These are phyloP conservation scores for Drosophila lowei DNA, from an alignment of 1,140 invertebrate species.

Conservation along the genomic window DNA sequence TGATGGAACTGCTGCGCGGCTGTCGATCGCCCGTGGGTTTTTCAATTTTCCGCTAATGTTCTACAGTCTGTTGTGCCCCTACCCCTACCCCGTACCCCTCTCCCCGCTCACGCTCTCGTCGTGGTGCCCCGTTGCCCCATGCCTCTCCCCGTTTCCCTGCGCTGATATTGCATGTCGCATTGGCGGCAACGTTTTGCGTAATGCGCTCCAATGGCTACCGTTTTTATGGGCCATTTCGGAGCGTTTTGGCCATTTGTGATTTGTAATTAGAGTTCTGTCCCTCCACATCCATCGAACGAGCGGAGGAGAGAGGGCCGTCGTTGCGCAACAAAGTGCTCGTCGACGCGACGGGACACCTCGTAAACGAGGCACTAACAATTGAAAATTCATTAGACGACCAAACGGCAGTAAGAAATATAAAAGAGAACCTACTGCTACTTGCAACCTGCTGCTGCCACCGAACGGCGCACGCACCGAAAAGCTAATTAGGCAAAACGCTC, in stretches of 20 bases:
- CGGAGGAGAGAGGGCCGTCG: not conserved
- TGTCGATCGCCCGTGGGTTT: slow-evolving; percentile 51
- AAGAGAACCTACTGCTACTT: not conserved
- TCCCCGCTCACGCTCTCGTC: not conserved
- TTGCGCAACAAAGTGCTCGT: slow-evolving; percentile 63
- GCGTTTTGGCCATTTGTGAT: slow-evolving; percentile 77
- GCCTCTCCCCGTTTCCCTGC: slow-evolving; percentile 2
- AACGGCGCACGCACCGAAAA: slow-evolving; percentile 71
- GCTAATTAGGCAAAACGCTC: slow-evolving; percentile 77
- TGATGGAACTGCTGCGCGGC: slow-evolving; percentile 8
- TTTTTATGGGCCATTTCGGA: slow-evolving; percentile 71
- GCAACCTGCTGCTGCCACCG: slow-evolving; percentile 13
- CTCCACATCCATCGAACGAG: too few species aligned
- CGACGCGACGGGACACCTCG: slow-evolving; percentile 70
- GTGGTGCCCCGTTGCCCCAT: not conserved
- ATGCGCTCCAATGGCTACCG: slow-evolving; percentile 69
- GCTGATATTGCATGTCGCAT: slow-evolving; percentile 51
- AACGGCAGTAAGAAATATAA: slow-evolving; percentile 31
- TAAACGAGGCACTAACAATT: slow-evolving; percentile 76
- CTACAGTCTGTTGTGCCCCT: slow-evolving; percentile 1
- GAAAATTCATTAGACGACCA: slow-evolving; percentile 72
- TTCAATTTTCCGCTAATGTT: slow-evolving; percentile 70
- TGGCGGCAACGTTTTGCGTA: slow-evolving; percentile 70
- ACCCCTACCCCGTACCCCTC: not conserved
- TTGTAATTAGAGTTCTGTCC: slow-evolving; percentile 71